Conservation (phyloP, 2,888 invertebrate genomes). For the Polymixis lichenea region DNA sequence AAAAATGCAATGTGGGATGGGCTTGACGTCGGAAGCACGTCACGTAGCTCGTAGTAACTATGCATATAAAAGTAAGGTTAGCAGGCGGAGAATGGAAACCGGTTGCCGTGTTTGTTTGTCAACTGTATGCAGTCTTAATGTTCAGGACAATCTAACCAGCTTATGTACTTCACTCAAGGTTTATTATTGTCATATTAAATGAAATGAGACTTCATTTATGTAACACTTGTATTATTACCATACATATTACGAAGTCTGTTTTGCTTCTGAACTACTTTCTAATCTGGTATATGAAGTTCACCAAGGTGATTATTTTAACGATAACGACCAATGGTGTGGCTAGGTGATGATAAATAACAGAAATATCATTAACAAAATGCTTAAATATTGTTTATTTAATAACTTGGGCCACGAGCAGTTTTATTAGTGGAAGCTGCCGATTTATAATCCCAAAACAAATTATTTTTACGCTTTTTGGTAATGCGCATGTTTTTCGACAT, state of each 20-base stretch:
- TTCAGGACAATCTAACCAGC: constrained; percentile 44
- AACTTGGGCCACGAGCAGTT: not conserved
- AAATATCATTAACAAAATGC: not conserved
- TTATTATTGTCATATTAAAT: constrained; percentile 29
- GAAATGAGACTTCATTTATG: constrained; percentile 11
- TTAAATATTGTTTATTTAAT: not conserved
- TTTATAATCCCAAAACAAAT: constrained; percentile 5
- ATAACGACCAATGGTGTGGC: constrained; percentile 10
- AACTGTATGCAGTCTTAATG: constrained; percentile 33
- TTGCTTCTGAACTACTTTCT: constrained; percentile 34
- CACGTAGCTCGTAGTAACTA: constrained; percentile 50
- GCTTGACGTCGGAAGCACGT: constrained; percentile 41
- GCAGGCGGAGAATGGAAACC: constrained; percentile 63
- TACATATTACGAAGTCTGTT: not conserved
- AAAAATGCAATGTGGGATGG: constrained; percentile 34
- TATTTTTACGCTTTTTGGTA: not conserved
- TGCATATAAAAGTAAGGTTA: constrained; percentile 63
- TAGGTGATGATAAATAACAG: constrained; percentile 1
- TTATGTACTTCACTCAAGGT: constrained; percentile 39
- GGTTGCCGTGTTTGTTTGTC: constrained; percentile 60
- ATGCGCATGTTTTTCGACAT: constrained; percentile 7
- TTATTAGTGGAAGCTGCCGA: not conserved
- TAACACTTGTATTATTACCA: constrained; percentile 16
- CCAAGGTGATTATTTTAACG: constrained; percentile 34
- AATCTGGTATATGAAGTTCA: constrained; percentile 32